A percentile compares a stretch with the other conserved stretches of the same genome.
Evolutionary conservation across 2,888 invertebrate species (phyloP).

Genomic region (Eristalis tenax): DNA sequence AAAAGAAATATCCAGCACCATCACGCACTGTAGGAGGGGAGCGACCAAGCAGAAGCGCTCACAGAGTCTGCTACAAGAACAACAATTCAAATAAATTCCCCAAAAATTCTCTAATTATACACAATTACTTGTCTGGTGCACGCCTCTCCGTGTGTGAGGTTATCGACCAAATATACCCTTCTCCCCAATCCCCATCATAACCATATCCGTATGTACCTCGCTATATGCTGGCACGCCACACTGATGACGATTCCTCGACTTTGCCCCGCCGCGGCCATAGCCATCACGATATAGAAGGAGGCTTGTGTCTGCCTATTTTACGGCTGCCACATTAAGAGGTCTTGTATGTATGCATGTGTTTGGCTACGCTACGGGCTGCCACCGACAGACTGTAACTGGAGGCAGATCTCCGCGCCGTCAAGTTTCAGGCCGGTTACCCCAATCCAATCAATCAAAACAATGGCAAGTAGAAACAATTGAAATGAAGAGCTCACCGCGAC

Average conservation of each 20-base stretch:
- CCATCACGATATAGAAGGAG: neutral
- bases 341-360: neutral
- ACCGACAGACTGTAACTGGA: neutral
- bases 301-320: constrained; percentile 38
- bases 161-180: constrained; percentile 58
- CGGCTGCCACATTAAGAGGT: neutral
- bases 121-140: constrained; percentile 44
- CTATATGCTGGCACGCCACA: constrained; percentile 18
- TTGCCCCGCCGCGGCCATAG: neutral
- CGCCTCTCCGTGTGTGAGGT: constrained; percentile 35
- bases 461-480: constrained; percentile 30
- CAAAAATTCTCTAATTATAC: constrained; percentile 34
- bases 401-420: neutral
- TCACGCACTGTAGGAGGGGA: neutral
- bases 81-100: constrained; percentile 7
- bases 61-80: neutral
- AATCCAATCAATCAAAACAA: constrained; percentile 62
- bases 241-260: constrained; percentile 27
- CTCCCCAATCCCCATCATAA: neutral
- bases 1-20: neutral
- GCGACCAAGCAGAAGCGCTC: too few species aligned
- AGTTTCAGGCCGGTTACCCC: neutral
- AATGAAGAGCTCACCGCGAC: constrained; percentile 14
- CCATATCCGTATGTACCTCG: neutral
- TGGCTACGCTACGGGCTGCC: neutral